Evolutionary conservation across 2,888 invertebrate species (phyloP), one percentile per base, ranked within the genome.

Genomic region (Synanthedon tipuliformis): DNA sequence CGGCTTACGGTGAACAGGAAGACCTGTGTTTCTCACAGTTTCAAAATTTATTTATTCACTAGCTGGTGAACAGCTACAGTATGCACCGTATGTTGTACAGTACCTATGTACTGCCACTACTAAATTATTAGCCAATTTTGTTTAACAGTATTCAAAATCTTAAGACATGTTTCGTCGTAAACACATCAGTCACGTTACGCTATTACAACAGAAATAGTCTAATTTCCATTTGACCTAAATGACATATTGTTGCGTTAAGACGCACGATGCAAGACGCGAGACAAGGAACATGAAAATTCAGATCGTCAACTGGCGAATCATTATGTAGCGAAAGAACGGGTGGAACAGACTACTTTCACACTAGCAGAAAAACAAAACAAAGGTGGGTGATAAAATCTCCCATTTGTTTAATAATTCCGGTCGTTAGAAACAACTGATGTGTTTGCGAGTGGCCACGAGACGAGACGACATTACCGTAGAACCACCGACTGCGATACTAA

Each of bases 341-440:
- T 15, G 13, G 15, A 61, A 62, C 64, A 63, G 58, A 70, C 68
- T 68, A 73, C 79, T 79, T 81, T 85, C 80, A 78, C 76, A 73
- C 66, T 59, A 54, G 59, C 65, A 59, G 63, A 64, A 59, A 61
- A 66, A 60, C 62, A 66, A 75, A 80, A 80, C 77, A 78, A 77
- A 79, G 72, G 70, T 65, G 61, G 61, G 69, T 67, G 81, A 84
- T 84, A 86, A 80, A 78, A 86, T 83, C 80, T 79, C 69, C 58
- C 80, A 79, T 79, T 85, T 81, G 81, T 80, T 78, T 85, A 84
- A 84, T 84, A 84, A 75, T 81, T 73, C 72, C 66, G 66, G 78
- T 82, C 83, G 78, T 86, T 84, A 82, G 73, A 76, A 75, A 73
- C 74, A 76, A 75, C 75, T 80, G 76, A 79, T 80, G 83, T 78